Conservation (phyloP, 2,888 invertebrate species). For the Dascillus cervinus region DNA sequence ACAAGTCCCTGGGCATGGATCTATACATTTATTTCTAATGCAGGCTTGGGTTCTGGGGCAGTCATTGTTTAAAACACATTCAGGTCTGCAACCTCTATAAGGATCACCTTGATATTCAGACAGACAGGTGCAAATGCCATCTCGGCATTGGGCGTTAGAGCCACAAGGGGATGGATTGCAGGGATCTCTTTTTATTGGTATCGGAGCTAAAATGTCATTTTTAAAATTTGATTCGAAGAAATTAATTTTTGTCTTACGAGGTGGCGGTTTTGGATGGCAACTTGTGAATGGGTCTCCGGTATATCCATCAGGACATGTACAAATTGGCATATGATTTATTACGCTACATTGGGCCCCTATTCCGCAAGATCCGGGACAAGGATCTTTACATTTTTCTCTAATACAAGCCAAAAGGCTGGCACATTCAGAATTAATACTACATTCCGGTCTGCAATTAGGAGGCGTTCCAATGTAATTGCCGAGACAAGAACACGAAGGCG, state of each 20-base stretch:
- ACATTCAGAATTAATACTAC: conserved; percentile 69
- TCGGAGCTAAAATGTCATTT: conserved; percentile 19
- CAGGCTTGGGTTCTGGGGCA: conserved; percentile 59
- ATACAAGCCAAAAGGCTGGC: conserved; percentile 64
- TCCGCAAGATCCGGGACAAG: conserved; percentile 74
- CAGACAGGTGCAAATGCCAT: conserved; percentile 70
- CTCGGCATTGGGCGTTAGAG: conserved; percentile 72
- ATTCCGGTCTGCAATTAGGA: conserved; percentile 73
- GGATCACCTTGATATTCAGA: conserved; percentile 74
- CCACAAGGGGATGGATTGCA: conserved; percentile 78
- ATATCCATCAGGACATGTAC: conserved; percentile 64
- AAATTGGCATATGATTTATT: conserved; percentile 67
- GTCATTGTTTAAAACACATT: conserved; percentile 60
- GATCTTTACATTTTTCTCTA: conserved; percentile 66
- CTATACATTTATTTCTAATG: conserved; percentile 56
- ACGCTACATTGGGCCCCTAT: conserved; percentile 64
- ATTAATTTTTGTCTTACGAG: conserved; percentile 30
- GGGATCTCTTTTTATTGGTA: conserved; percentile 45
- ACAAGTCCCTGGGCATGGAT: conserved; percentile 64
- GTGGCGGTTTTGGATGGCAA: conserved; percentile 52
- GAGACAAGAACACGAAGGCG: conserved; percentile 67
- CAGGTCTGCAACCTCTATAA: conserved; percentile 61
- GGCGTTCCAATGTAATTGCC: conserved; percentile 65
- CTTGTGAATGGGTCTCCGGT: conserved; percentile 71
- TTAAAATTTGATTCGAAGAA: too few species aligned